Conservation (phyloP, 2,797 vertebrate species). For the Spea hammondii region DNA sequence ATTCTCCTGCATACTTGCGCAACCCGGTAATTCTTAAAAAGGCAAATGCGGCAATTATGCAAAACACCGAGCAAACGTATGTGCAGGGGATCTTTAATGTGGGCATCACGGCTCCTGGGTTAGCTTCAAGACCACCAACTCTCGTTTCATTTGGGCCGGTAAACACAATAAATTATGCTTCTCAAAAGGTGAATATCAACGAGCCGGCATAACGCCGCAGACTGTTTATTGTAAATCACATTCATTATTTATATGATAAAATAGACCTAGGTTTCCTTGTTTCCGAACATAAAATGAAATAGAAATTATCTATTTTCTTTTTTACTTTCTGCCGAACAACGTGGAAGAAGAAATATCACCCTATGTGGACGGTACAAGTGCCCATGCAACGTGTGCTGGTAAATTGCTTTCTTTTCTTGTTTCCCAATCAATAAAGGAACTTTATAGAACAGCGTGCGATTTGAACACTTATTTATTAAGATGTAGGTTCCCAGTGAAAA, state of each 20-base stretch:
- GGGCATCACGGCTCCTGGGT: neutral
- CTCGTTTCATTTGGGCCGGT: constrained; percentile 40
- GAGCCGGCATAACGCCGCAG: constrained; percentile 3
- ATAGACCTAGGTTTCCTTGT: neutral
- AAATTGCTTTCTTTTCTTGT: constrained; percentile 14
- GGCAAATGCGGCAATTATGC: constrained; percentile 42
- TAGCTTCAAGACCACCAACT: constrained; percentile 40
- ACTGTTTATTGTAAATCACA: constrained; percentile 28
- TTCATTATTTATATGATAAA: constrained; percentile 9
- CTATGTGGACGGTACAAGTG: neutral
- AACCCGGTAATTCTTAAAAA: constrained; percentile 47
- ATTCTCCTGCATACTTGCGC: constrained; percentile 39
- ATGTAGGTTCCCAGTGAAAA: constrained; percentile 6
- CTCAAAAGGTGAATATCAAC: constrained; percentile 31
- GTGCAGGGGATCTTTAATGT: constrained; percentile 19
- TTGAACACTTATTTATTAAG: constrained; percentile 7
- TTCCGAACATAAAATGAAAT: neutral
- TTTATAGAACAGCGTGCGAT: constrained; percentile 4
- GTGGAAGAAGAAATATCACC: neutral
- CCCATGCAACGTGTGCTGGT: neutral
- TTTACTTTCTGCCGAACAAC: neutral
- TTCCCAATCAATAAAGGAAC: neutral
- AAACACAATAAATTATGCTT: constrained; percentile 46
- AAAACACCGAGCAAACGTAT: constrained; percentile 46
- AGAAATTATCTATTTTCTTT: neutral